Percentiles rank a stretch among this genome's conserved stretches.
These are phyloP conservation scores for Steinernema feltiae DNA, from an alignment of 1,140 invertebrate species.

Conservation along the genomic window DNA sequence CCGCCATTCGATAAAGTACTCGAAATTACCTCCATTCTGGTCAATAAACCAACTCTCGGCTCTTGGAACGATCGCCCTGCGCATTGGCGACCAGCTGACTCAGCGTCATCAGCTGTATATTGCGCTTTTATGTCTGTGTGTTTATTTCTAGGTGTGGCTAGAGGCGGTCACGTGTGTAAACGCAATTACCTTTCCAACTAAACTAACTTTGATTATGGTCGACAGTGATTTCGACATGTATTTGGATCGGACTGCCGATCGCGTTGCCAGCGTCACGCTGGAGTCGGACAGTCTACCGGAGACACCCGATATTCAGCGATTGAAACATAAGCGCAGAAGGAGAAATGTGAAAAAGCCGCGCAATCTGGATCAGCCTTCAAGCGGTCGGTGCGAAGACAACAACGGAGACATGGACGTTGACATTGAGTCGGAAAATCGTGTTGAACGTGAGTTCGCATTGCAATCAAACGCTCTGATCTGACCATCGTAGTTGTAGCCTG, in stretches of 20 bases:
- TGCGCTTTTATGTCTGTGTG: neutral
- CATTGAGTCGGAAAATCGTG: too few relatives aligned
- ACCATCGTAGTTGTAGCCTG: neutral
- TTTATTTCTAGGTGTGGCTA: neutral
- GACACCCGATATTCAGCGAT: neutral
- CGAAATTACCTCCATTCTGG: too few relatives aligned
- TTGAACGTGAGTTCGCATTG: too few relatives aligned
- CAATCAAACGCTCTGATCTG: neutral
- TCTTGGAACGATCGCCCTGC: neutral
- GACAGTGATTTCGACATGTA: constrained; percentile 6
- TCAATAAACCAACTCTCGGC: neutral
- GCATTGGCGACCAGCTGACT: neutral
- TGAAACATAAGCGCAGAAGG: neutral
- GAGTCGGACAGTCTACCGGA: neutral
- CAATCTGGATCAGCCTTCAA: neutral
- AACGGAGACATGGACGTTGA: neutral
- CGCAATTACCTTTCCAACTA: neutral
- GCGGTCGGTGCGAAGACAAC: neutral
- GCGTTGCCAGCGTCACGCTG: neutral
- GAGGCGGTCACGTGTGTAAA: neutral
- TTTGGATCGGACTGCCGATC: neutral
- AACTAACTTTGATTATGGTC: neutral
- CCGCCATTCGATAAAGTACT: too few relatives aligned
- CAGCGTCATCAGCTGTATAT: neutral
- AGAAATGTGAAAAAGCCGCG: neutral